Evolutionary conservation across 92 coral and sea anemone species (phyloP).

Genomic region (Paragorgia papillata): DNA sequence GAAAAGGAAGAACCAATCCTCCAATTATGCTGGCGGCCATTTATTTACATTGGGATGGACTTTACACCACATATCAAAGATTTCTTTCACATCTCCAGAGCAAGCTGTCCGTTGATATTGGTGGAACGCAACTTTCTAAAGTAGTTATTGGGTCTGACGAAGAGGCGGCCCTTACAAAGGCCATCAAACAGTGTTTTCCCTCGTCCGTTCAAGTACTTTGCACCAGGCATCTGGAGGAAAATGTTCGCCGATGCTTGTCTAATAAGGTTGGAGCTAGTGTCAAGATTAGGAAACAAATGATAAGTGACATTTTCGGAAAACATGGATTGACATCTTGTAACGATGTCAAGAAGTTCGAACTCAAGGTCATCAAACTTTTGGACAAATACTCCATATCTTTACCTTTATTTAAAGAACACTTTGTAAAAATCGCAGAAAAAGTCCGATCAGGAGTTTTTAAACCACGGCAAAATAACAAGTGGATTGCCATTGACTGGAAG

Average conservation of each 20-base stretch:
- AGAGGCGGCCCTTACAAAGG: constrained; percentile 2
- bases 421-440: background rate
- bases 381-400: background rate
- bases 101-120: background rate
- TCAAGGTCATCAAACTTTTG: too few relatives aligned
- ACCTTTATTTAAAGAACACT: background rate
- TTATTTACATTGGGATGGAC: too few relatives aligned
- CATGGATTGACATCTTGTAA: background rate
- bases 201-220: too few relatives aligned
- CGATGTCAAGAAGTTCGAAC: too few relatives aligned
- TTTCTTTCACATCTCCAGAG: background rate
- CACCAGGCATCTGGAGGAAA: constrained; percentile 1
- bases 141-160: background rate
- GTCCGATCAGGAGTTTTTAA: too few relatives aligned
- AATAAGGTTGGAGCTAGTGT: too few relatives aligned
- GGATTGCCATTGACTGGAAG: constrained; percentile 34
- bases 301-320: constrained; percentile 3
- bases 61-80: constrained; percentile 1
- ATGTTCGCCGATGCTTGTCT: background rate
- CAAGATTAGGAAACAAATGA: too few relatives aligned
- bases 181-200: background rate
- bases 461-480: background rate
- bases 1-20: constrained; percentile 8
- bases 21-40: constrained; percentile 3
- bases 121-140: too few relatives aligned